These are phyloP conservation scores for Danio kyathit DNA, from an alignment of 2,797 vertebrate species.

Conservation along the genomic window DNA sequence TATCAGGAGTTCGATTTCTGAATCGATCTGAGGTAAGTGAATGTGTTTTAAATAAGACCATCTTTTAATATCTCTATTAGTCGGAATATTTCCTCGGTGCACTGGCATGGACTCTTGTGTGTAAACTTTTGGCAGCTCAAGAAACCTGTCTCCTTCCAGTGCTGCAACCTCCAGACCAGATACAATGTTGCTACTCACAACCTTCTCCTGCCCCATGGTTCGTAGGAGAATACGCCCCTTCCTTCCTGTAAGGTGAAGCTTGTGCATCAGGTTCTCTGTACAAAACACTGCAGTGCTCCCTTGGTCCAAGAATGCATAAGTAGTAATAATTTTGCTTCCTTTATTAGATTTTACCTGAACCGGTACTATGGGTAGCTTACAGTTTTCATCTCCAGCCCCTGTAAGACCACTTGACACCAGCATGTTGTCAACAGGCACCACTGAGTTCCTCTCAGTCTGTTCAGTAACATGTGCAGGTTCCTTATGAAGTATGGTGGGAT, in stretches of 20 bases:
- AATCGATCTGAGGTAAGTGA: background rate
- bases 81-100: conserved; percentile 5
- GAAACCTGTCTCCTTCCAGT: background rate
- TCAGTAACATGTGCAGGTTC: too few species aligned
- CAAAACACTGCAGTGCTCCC: conserved; percentile 6
- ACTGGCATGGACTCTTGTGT: conserved; percentile 19
- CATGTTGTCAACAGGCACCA: too few species aligned
- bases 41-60: background rate
- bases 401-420: background rate
- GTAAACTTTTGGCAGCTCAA: background rate
- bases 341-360: too few species aligned
- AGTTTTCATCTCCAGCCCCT: too few species aligned
- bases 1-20: background rate
- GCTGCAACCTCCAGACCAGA: background rate
- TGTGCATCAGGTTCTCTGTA: background rate
- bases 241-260: background rate
- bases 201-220: conserved; percentile 15
- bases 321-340: too few species aligned
- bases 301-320: too few species aligned
- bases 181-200: background rate
- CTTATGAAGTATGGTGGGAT: conserved; percentile 11
- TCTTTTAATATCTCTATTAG: background rate
- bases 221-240: background rate
- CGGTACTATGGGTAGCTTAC: too few species aligned
- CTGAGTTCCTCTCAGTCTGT: too few species aligned